Conservation (phyloP, 2,797 vertebrate species). For the Sebastes kiyomatsui region DNA sequence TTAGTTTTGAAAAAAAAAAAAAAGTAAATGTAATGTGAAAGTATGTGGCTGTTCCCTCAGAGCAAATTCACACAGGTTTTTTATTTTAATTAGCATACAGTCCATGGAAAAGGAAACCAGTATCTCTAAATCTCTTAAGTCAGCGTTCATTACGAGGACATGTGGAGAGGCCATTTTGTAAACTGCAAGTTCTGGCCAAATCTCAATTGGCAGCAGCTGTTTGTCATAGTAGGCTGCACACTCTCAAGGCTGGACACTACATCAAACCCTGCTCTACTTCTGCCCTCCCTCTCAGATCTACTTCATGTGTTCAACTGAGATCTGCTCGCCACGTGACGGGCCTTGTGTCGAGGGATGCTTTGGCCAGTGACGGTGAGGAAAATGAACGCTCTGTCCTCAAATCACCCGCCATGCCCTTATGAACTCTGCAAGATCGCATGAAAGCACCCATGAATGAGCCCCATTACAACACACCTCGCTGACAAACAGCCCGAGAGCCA, state of each 20-base stretch:
- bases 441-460: conserved; percentile 26
- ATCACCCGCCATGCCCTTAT: conserved; percentile 17
- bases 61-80: background rate
- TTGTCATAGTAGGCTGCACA: conserved; percentile 13
- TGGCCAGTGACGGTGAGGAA: conserved; percentile 62
- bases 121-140: conserved; percentile 29
- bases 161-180: conserved; percentile 41
- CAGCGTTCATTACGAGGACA: conserved; percentile 24
- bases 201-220: conserved; percentile 52
- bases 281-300: conserved; percentile 75
- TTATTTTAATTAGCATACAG: background rate
- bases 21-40: background rate
- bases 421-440: conserved; percentile 7
- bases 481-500: conserved; percentile 28
- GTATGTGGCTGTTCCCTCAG: background rate
- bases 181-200: conserved; percentile 35
- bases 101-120: conserved; percentile 1
- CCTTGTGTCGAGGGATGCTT: conserved; percentile 85
- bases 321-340: conserved; percentile 79
- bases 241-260: background rate
- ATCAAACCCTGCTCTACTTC: conserved; percentile 13
- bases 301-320: conserved; percentile 87
- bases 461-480: conserved; percentile 3
- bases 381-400: background rate
- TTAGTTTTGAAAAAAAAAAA: background rate